phyloP scores from a whole-genome alignment of 2,113 vertebrate species.

The Chiloscyllium plagiosum region DNA sequence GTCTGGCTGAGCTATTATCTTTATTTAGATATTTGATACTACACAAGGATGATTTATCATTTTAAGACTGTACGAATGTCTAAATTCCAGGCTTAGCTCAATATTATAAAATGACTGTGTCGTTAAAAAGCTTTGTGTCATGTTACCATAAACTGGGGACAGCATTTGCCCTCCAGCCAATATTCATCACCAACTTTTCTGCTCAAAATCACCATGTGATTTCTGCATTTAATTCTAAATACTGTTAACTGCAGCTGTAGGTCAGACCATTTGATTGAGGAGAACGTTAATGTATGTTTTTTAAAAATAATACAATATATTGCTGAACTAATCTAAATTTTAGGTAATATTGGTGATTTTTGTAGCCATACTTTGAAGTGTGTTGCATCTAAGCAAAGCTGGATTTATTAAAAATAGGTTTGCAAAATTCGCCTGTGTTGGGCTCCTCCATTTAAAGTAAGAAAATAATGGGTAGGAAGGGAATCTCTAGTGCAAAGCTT shows the following conservation, averaged over 20 bases:
- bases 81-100: no score
- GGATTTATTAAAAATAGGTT: background rate
- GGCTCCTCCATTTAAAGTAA: background rate
- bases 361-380: background rate
- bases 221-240: no score
- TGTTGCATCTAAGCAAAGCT: background rate
- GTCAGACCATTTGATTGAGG: conserved; percentile 1
- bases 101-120: no score
- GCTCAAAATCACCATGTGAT: no score
- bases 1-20: no score
- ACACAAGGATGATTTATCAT: no score
- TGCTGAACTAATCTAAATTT: background rate
- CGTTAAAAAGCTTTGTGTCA: conserved; percentile 7
- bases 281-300: background rate
- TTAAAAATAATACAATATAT: background rate
- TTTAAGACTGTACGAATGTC: no score
- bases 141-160: background rate
- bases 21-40: no score
- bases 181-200: no score
- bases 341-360: conserved; percentile 6
- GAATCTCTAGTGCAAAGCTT: no score
- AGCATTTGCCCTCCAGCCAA: background rate
- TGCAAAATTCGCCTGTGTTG: background rate
- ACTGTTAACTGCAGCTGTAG: no score
- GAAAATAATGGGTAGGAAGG: no score